Conservation (phyloP, 2,888 invertebrate species). For the Agrotis puta region DNA sequence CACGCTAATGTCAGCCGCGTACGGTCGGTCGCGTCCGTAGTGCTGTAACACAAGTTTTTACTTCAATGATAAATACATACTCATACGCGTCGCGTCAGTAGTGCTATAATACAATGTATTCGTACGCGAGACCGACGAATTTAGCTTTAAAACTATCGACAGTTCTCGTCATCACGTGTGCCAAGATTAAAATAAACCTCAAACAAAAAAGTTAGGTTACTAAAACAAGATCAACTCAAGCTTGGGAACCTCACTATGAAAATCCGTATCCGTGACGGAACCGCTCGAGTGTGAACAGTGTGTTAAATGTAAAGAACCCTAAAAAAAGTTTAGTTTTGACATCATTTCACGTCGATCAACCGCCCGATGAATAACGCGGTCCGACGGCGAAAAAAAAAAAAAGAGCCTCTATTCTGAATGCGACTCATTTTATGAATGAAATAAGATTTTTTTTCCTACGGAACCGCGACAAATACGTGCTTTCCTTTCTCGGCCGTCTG, state of each 20-base stretch:
- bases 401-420: conserved; percentile 81
- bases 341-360: conserved; percentile 89
- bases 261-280: conserved; percentile 79
- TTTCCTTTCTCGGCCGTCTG: conserved; percentile 86
- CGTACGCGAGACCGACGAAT: too few species aligned
- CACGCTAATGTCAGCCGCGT: too few species aligned
- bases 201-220: conserved; percentile 55
- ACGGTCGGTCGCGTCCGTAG: too few species aligned
- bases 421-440: conserved; percentile 91
- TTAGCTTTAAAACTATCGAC: too few species aligned
- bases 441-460: conserved; percentile 85
- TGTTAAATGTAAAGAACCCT: conserved; percentile 79
- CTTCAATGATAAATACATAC: too few species aligned
- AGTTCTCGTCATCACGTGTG: conserved; percentile 46
- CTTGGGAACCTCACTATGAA: conserved; percentile 75
- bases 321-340: conserved; percentile 77
- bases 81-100: too few species aligned
- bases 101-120: too few species aligned
- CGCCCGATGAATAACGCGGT: conserved; percentile 72
- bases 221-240: conserved; percentile 66
- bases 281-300: conserved; percentile 86
- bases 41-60: too few species aligned
- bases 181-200: conserved; percentile 34
- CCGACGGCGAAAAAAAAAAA: conserved; percentile 70
- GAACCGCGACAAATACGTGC: conserved; percentile 90